A percentile compares a stretch with the other conserved stretches of the same genome.
phyloP scores from a whole-genome alignment of 2,113 vertebrate species.

The Hydrolagus affinis region DNA sequence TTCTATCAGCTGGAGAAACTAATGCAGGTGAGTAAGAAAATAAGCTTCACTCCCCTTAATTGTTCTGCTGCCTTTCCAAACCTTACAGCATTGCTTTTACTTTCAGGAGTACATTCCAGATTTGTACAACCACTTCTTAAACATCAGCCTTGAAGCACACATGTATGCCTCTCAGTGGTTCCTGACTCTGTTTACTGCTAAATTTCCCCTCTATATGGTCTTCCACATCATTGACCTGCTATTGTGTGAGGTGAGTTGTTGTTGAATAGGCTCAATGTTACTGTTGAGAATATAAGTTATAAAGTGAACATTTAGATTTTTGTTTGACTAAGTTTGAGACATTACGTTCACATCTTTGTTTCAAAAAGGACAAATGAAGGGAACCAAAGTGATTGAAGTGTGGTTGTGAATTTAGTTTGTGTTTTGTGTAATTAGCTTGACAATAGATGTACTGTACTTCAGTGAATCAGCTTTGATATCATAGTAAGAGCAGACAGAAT shows the following conservation, averaged over 20 bases:
- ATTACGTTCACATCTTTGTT: too few species aligned
- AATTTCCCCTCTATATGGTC: conserved; percentile 99
- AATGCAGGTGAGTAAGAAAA: conserved; percentile 75
- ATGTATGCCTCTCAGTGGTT: conserved; percentile 99
- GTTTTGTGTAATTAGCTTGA: too few species aligned
- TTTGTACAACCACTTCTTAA: conserved; percentile 90
- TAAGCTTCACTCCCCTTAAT: conserved; percentile 10
- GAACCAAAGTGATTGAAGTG: too few species aligned
- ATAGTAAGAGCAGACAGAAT: too few species aligned
- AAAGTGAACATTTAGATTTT: conserved; percentile 38
- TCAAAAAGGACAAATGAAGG: too few species aligned
- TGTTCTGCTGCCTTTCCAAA: conserved; percentile 24
- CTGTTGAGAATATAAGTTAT: conserved; percentile 39
- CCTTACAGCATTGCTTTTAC: background rate
- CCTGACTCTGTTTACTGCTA: conserved; percentile 95
- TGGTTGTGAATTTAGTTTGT: too few species aligned
- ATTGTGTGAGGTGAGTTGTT: conserved; percentile 76
- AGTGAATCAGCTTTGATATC: too few species aligned
- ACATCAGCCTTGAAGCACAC: conserved; percentile 91
- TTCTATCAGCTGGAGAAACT: conserved; percentile 96
- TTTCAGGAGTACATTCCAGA: conserved; percentile 89
- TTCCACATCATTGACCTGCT: conserved; percentile 98
- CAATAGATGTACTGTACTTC: too few species aligned
- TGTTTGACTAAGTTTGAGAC: too few species aligned
- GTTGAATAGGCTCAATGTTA: conserved; percentile 31